Evolutionary conservation across 2,113 vertebrate genomes (phyloP).

Genomic region (Amia ocellicauda): DNA sequence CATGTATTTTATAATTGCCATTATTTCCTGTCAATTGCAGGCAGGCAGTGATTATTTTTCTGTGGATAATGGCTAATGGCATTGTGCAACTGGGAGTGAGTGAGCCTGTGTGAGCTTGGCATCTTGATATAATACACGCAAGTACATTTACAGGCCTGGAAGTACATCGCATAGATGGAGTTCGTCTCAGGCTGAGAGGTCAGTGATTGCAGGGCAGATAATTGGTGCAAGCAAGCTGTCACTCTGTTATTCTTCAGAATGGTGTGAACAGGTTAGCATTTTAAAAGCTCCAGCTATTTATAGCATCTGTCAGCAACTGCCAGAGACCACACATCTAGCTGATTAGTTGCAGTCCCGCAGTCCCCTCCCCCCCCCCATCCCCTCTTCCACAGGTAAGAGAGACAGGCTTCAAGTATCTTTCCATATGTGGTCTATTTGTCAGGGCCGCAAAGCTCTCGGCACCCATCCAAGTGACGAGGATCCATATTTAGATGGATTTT

Average conservation of each 20-base stretch:
- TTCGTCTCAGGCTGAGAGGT: background rate
- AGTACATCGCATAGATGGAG: background rate
- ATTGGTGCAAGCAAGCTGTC: background rate
- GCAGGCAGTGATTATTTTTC: too few species aligned
- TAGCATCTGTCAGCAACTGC: conserved; percentile 54
- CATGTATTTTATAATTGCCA: too few species aligned
- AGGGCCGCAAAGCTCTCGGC: background rate
- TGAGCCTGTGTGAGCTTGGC: too few species aligned
- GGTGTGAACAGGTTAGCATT: conserved; percentile 46
- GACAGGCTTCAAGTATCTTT: background rate
- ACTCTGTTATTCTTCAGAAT: background rate
- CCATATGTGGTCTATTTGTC: background rate
- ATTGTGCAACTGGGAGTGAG: too few species aligned
- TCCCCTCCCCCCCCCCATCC: too few species aligned
- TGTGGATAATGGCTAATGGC: too few species aligned
- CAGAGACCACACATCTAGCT: conserved; percentile 30
- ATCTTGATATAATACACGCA: too few species aligned
- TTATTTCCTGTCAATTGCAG: too few species aligned
- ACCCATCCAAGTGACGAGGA: too few species aligned
- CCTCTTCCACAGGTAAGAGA: too few species aligned
- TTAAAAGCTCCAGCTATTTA: conserved; percentile 48
- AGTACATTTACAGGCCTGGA: too few species aligned
- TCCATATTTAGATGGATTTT: too few species aligned
- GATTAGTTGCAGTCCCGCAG: conserved; percentile 48
- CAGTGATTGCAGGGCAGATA: background rate